Evolutionary conservation across 2,797 vertebrate genomes (phyloP).

Genomic region (Microcaecilia unicolor): DNA sequence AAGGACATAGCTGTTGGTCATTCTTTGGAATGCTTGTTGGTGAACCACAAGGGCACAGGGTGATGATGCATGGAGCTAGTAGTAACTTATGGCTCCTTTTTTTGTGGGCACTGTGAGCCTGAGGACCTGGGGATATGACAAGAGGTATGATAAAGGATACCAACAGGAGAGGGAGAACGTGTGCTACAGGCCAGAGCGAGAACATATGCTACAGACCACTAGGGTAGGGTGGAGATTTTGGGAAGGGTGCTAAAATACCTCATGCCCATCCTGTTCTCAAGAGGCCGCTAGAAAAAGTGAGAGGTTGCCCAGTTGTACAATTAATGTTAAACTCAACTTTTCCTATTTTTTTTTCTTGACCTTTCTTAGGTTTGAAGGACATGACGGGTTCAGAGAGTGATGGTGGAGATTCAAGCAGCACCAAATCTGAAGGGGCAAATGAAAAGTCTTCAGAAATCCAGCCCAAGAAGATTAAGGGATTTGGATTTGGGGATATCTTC

Average conservation of each 20-base stretch:
- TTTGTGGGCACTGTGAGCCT: too few relatives aligned
- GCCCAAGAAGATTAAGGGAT: slow-evolving; percentile 88
- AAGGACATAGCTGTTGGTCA: too few relatives aligned
- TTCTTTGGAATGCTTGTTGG: too few relatives aligned
- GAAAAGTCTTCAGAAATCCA: slow-evolving; percentile 74
- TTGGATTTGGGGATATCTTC: slow-evolving; percentile 96
- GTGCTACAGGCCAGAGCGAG: neutral
- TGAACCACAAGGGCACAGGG: too few relatives aligned
- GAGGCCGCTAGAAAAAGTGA: too few relatives aligned
- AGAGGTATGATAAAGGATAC: neutral
- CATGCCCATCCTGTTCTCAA: too few relatives aligned
- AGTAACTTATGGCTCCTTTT: too few relatives aligned
- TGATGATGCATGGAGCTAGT: too few relatives aligned
- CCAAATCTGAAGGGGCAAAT: slow-evolving; percentile 79
- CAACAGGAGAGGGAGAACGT: slow-evolving; percentile 5
- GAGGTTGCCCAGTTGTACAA: neutral
- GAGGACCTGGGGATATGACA: too few relatives aligned
- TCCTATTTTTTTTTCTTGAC: slow-evolving; percentile 3
- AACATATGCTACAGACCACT: slow-evolving; percentile 7
- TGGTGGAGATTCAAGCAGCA: slow-evolving; percentile 75
- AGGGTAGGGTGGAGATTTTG: too few relatives aligned
- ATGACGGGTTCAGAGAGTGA: slow-evolving; percentile 90
- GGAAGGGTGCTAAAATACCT: too few relatives aligned
- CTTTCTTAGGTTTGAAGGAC: slow-evolving; percentile 70
- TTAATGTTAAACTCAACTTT: neutral